Evolutionary conservation across 2,888 invertebrate genomes (phyloP).

Genomic region (Cephus rjabovi): DNA sequence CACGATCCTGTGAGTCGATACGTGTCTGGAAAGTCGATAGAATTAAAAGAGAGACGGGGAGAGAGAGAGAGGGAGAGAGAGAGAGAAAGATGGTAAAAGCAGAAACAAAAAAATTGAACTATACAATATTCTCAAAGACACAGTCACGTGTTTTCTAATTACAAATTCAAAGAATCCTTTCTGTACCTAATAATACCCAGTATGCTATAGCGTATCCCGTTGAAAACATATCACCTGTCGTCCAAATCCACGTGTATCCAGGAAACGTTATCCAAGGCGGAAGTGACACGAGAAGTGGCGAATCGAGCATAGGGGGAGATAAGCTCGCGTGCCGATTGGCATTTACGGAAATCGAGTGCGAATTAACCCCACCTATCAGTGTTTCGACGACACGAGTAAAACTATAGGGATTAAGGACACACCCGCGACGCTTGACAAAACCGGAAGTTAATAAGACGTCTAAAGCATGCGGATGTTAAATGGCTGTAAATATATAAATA

Average conservation of each 20-base stretch:
- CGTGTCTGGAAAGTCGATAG: slow-evolving; percentile 1
- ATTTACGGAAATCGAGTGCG: neutral
- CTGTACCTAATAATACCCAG: no score
- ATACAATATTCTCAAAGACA: neutral
- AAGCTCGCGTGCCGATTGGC: neutral
- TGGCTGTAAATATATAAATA: neutral
- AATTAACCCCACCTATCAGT: neutral
- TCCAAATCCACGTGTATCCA: no score
- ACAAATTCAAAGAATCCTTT: neutral
- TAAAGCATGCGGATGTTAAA: no score
- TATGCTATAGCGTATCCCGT: no score
- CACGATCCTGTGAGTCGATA: neutral
- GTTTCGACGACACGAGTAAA: neutral
- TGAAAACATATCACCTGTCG: no score
- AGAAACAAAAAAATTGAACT: neutral
- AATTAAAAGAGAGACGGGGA: slow-evolving; percentile 9
- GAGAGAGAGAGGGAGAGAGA: slow-evolving; percentile 4
- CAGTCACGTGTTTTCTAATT: neutral
- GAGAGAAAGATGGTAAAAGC: neutral
- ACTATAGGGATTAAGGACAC: neutral
- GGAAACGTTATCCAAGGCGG: no score
- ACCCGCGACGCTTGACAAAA: neutral
- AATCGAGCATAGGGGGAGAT: no score
- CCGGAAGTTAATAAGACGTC: neutral
- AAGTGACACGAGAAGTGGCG: no score